A percentile compares a stretch with the other conserved stretches of the same genome.
Conservation (phyloP, 2,888 invertebrate species). For the Nasonia oneida region DNA sequence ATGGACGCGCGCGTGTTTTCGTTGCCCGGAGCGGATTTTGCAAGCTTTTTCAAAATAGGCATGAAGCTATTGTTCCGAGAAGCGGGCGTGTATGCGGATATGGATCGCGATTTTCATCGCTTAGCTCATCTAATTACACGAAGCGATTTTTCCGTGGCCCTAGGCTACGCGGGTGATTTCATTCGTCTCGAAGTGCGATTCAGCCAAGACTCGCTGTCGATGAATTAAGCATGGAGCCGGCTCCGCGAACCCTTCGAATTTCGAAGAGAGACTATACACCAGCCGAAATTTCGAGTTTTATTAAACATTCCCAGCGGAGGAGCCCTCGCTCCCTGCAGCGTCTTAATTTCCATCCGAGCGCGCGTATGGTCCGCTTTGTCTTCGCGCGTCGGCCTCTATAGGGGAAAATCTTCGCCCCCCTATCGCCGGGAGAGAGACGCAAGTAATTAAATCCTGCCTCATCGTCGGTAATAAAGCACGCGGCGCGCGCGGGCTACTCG, state of each 20-base stretch:
- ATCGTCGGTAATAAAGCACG: slow-evolving; percentile 63
- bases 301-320: slow-evolving; percentile 48
- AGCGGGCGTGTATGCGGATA: neutral
- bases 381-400: slow-evolving; percentile 52
- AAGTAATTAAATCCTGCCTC: slow-evolving; percentile 66
- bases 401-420: slow-evolving; percentile 3
- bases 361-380: slow-evolving; percentile 54
- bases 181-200: neutral
- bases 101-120: neutral
- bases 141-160: neutral
- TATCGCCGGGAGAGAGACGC: slow-evolving; percentile 13
- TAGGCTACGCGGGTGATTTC: neutral
- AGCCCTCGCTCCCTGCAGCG: slow-evolving; percentile 3
- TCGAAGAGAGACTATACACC: neutral
- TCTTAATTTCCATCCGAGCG: slow-evolving; percentile 46
- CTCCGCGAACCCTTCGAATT: neutral
- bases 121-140: neutral
- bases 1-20: neutral
- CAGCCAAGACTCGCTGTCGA: neutral
- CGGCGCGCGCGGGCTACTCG: slow-evolving; percentile 52
- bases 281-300: slow-evolving; percentile 42
- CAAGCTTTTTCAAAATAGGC: neutral
- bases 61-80: neutral
- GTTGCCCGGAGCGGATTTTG: neutral
- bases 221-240: neutral